phyloP scores from a whole-genome alignment of 2,113 vertebrate species.

The Microtus richardsoni region DNA sequence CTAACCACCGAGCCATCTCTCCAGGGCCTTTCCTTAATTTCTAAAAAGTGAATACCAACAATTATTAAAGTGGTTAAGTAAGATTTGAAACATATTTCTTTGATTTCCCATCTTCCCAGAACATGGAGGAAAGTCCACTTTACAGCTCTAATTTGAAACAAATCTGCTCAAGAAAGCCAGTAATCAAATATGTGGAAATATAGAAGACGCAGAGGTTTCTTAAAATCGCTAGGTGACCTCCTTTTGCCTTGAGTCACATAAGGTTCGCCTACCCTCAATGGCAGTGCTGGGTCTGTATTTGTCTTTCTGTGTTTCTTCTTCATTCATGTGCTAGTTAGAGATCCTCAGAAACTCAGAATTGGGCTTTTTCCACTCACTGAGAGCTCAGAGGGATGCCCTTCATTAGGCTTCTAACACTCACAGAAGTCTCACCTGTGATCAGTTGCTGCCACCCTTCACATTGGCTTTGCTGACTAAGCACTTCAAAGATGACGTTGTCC shows the following conservation, averaged over 20 bases:
- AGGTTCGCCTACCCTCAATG: neutral
- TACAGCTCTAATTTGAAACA: neutral
- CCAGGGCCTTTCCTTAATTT: neutral
- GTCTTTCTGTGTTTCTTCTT: conserved; percentile 53
- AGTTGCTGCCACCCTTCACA: neutral
- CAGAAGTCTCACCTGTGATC: neutral
- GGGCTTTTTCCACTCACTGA: conserved; percentile 59
- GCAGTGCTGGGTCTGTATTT: neutral
- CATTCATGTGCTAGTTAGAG: conserved; percentile 32
- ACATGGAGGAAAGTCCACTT: neutral
- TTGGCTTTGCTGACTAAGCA: neutral
- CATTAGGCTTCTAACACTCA: neutral
- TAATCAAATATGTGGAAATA: neutral
- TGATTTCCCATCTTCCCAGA: neutral
- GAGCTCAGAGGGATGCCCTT: neutral
- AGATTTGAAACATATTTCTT: neutral
- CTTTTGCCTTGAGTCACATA: neutral
- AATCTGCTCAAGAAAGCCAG: neutral
- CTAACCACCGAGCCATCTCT: neutral
- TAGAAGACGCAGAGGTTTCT: neutral
- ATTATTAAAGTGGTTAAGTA: neutral
- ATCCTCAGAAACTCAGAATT: conserved; percentile 64
- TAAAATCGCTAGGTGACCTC: neutral
- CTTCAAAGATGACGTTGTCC: neutral
- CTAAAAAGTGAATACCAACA: neutral